phyloP scores from a whole-genome alignment of 2,113 vertebrate genomes.

The Mormoops blainvillei region DNA sequence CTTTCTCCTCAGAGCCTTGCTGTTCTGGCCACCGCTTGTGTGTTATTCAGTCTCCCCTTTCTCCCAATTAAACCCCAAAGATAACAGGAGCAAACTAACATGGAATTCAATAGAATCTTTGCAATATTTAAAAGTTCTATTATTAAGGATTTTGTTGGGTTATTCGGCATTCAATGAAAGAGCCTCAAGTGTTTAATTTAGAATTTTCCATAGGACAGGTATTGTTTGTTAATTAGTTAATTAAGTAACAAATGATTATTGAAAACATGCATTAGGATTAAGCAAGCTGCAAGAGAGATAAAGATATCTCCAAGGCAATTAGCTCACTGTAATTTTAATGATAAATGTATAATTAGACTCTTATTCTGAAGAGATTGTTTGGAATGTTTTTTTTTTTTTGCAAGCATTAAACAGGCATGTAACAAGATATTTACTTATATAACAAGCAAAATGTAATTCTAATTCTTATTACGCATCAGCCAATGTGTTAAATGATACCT shows the following conservation, averaged over 20 bases:
- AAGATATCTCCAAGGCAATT: conserved; percentile 77
- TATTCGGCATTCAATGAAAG: conserved; percentile 71
- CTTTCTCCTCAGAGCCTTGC: conserved; percentile 40
- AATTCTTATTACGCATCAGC: conserved; percentile 69
- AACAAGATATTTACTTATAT: conserved; percentile 77
- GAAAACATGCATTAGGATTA: conserved; percentile 75
- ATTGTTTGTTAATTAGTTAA: conserved; percentile 77
- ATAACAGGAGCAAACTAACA: conserved; percentile 60
- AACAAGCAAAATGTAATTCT: conserved; percentile 69
- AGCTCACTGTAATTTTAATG: conserved; percentile 76
- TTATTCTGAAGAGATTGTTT: conserved; percentile 75
- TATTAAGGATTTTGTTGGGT: conserved; percentile 61
- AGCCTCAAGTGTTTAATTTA: conserved; percentile 74
- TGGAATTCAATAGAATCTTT: conserved; percentile 58
- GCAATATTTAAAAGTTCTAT: conserved; percentile 72
- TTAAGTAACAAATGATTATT: conserved; percentile 76
- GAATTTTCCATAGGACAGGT: conserved; percentile 74
- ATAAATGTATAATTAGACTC: conserved; percentile 76
- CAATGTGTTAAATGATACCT: conserved; percentile 65
- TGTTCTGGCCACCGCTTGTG: conserved; percentile 30
- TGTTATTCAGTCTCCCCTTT: conserved; percentile 38
- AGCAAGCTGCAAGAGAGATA: conserved; percentile 75
- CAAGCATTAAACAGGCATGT: conserved; percentile 68
- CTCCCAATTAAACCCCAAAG: conserved; percentile 62
- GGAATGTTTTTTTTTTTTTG: conserved; percentile 58